Evolutionary conservation across 2,113 vertebrate species (phyloP).

Genomic region (Ictalurus furcatus): DNA sequence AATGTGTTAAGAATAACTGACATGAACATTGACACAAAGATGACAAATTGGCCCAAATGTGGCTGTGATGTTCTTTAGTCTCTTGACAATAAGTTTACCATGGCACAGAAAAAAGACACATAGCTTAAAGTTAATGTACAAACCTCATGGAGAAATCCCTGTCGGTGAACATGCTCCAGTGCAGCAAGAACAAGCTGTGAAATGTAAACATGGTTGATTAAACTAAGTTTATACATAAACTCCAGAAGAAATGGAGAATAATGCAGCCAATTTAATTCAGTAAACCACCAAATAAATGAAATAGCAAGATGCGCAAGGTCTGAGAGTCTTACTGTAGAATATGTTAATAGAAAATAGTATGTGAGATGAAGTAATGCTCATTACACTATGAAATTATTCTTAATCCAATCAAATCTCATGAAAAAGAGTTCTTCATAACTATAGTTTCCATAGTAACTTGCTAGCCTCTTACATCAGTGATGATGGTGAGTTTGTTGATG

Average conservation of each 20-base stretch:
- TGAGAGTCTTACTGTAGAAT: neutral
- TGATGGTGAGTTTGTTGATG: constrained; percentile 76
- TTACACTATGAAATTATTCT: neutral
- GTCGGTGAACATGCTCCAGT: constrained; percentile 72
- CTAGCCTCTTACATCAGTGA: constrained; percentile 70
- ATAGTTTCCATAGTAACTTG: neutral
- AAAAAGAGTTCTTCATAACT: neutral
- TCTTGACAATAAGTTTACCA: neutral
- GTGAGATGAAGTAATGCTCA: neutral
- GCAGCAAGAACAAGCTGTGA: constrained; percentile 75
- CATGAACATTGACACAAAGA: neutral
- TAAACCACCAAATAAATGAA: neutral
- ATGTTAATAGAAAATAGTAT: neutral
- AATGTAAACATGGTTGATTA: constrained; percentile 20
- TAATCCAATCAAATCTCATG: neutral
- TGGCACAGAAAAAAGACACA: neutral
- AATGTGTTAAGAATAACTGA: neutral
- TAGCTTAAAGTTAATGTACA: constrained; percentile 54
- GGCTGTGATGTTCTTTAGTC: neutral
- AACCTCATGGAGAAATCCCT: constrained; percentile 77
- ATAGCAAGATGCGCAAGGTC: neutral
- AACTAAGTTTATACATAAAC: neutral
- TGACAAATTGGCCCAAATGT: neutral
- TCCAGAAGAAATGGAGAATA: neutral
- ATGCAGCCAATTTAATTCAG: neutral